Evolutionary conservation across 2,888 invertebrate species (phyloP).

Genomic region (Eustalomyia histrio): DNA sequence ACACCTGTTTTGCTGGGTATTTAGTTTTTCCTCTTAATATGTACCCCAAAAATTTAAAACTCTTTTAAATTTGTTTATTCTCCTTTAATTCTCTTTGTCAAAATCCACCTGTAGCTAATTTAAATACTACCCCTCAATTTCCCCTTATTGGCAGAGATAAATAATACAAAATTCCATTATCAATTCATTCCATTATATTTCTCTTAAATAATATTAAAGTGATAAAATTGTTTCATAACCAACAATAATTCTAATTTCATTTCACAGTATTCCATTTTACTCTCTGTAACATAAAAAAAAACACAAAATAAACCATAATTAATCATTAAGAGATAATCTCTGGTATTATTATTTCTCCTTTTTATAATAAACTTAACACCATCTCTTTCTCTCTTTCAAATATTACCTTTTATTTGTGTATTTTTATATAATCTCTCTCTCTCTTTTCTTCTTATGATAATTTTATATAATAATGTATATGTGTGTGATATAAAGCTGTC

Average conservation of each 20-base stretch:
- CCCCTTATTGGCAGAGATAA: not conserved
- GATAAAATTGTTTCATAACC: not conserved
- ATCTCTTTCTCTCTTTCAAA: not conserved
- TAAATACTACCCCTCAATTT: constrained; percentile 18
- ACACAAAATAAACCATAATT: not conserved
- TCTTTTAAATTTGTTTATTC: not conserved
- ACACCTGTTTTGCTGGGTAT: constrained; percentile 3
- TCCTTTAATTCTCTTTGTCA: not conserved
- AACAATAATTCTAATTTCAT: not conserved
- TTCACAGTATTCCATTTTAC: not conserved
- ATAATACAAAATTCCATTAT: not conserved
- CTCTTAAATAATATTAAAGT: not conserved
- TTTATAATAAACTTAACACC: not conserved
- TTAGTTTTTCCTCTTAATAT: not conserved
- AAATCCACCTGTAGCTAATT: constrained; percentile 35
- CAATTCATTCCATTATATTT: not conserved
- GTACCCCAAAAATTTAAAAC: not conserved
- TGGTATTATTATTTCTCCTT: constrained; percentile 19
- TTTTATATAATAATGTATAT: not conserved
- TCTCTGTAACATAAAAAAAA: not conserved
- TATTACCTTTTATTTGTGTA: not conserved
- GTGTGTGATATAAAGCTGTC: constrained; percentile 56
- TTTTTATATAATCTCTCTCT: not conserved
- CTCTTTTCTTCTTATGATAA: not conserved
- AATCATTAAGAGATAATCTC: constrained; percentile 21